phyloP scores from a whole-genome alignment of 2,797 vertebrate species.

The Mormyrus hasselquistii region DNA sequence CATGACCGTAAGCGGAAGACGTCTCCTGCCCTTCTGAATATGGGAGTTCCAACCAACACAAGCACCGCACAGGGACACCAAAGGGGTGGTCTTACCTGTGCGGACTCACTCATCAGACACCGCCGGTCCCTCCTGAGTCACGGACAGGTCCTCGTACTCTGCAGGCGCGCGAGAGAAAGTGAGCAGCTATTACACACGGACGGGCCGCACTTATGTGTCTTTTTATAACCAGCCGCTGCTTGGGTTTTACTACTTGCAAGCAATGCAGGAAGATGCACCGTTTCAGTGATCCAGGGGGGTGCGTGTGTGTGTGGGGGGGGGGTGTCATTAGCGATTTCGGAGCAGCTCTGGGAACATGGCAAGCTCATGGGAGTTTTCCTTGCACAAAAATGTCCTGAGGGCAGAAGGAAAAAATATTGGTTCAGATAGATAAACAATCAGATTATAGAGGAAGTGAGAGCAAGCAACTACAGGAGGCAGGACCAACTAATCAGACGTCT shows the following conservation, averaged over 20 bases:
- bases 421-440: not conserved
- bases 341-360: slow-evolving; percentile 30
- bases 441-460: not conserved
- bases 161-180: slow-evolving; percentile 7
- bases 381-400: not conserved
- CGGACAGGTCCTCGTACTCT: slow-evolving; percentile 28
- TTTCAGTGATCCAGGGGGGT: slow-evolving; percentile 46
- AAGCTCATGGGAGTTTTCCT: not conserved
- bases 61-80: not conserved
- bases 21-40: not conserved
- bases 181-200: not conserved
- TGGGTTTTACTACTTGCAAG: slow-evolving; percentile 40
- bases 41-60: too few species aligned
- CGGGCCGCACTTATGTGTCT: not conserved
- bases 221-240: slow-evolving; percentile 30
- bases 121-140: slow-evolving; percentile 22
- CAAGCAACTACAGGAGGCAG: not conserved
- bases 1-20: too few species aligned
- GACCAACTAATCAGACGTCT: not conserved
- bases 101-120: not conserved
- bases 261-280: slow-evolving; percentile 50
- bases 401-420: not conserved
- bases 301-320: slow-evolving; percentile 43
- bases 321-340: slow-evolving; percentile 47
- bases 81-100: not conserved